Evolutionary conservation across 2,888 invertebrate genomes (phyloP), one percentile per base, ranked within the genome.

Genomic region (Steinernema hermaphroditum): DNA sequence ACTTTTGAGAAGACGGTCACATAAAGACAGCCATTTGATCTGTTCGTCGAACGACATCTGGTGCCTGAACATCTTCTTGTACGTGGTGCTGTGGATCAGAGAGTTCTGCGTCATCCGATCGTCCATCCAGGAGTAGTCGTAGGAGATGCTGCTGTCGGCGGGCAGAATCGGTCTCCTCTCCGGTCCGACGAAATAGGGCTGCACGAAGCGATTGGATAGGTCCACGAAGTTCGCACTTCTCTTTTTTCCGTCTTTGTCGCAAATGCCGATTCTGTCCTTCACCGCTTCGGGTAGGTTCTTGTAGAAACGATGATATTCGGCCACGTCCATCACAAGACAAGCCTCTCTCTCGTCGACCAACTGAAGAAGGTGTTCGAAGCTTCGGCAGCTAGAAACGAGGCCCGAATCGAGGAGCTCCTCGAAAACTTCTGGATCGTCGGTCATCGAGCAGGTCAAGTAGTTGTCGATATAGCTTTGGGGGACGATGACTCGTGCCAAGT

Each of bases 321-420:
- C 22, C 12, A 54, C 6, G 54, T 54, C 54, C 54, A 54, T 54
- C 24, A 54, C 54, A 27, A 54, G 54, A 27, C 54, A 54, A 8
- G 54, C 54, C 19, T 54, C 54, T 24, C 54, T 2, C 24, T 54
- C 27, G 16, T 27, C 12, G 54, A 54, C 54, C 16, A 27, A 6
- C 19, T 54, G 22, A 27, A 54, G 54, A 24, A 54, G 9, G 16
- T 27, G 27, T 24, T 54, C 54, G 16, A 54, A 54, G 27, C 54
- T 54, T 22, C 4, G 2, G 16, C 24, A 54, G 9, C 54, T 27
- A 6, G 27, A 22, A 4, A 54, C 54, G 8, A 54, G 27, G 22
- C 54, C 54, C 12, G 22, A 12, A 22, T 24, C 22, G 6, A 54
- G 27, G 8, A 54, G 27, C 22, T 54, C 24, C 24, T 54, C 24